These are phyloP conservation scores for Andrena camellia DNA, from an alignment of 2,888 invertebrate genomes.

Conservation along the genomic window DNA sequence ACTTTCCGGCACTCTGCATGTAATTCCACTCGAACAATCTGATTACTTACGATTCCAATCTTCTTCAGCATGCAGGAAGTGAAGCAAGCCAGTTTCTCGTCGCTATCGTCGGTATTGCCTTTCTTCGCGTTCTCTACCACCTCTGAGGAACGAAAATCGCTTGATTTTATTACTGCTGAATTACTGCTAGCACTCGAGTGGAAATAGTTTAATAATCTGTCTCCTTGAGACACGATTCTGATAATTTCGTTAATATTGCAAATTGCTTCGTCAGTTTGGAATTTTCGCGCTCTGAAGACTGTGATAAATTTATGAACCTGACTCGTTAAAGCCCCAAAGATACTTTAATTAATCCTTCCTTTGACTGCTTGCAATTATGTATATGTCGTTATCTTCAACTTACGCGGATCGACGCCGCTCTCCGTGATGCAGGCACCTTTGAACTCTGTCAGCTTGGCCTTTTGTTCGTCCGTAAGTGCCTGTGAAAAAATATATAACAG, in stretches of 20 bases:
- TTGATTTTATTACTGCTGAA: neutral
- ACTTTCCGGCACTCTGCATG: neutral
- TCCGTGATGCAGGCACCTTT: constrained; percentile 73
- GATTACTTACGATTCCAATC: constrained; percentile 78
- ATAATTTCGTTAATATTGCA: too few species aligned
- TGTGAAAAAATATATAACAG: constrained; percentile 15
- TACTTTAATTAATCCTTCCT: neutral
- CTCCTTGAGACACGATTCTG: too few species aligned
- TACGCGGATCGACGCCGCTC: constrained; percentile 75
- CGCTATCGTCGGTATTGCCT: constrained; percentile 7
- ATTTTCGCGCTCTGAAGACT: too few species aligned
- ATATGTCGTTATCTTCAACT: constrained; percentile 14
- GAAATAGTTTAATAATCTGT: neutral
- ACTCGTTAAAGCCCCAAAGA: too few species aligned
- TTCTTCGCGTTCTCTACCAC: constrained; percentile 71
- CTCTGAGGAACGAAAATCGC: constrained; percentile 59
- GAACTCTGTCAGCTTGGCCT: constrained; percentile 69
- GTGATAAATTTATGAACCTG: too few species aligned
- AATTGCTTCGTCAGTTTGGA: too few species aligned
- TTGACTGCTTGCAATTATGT: neutral
- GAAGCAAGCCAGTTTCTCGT: constrained; percentile 78
- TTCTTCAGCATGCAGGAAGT: constrained; percentile 77
- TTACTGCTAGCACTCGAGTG: neutral
- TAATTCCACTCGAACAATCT: neutral
- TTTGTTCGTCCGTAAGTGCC: constrained; percentile 70